These are phyloP conservation scores for Eulithis prunata DNA, from an alignment of 2,888 invertebrate genomes.

Conservation along the genomic window DNA sequence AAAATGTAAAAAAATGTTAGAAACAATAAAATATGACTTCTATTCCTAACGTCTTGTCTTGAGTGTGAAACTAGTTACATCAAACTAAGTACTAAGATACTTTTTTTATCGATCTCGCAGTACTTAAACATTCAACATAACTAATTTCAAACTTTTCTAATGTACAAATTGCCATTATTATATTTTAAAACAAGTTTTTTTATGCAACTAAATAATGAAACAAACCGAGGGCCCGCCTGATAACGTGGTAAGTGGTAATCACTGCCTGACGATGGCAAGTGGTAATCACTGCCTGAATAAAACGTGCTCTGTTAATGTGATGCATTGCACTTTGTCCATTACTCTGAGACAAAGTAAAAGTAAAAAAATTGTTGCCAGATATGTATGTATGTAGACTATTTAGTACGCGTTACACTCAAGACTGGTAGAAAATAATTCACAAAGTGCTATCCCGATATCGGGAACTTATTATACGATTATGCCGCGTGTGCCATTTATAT, in stretches of 20 bases:
- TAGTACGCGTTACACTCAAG: slow-evolving; percentile 26
- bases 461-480: slow-evolving; percentile 31
- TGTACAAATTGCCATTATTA: too few species aligned
- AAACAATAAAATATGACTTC: slow-evolving; percentile 22
- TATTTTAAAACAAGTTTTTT: too few species aligned
- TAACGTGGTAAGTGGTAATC: too few species aligned
- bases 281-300: too few species aligned
- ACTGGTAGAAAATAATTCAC: slow-evolving; percentile 36
- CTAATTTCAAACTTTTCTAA: neutral
- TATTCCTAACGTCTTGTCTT: slow-evolving; percentile 32
- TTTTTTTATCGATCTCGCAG: slow-evolving; percentile 16
- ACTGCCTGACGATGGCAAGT: too few species aligned
- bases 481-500: slow-evolving; percentile 43
- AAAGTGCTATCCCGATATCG: slow-evolving; percentile 43
- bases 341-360: neutral
- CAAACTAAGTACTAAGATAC: neutral
- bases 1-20: neutral
- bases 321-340: too few species aligned
- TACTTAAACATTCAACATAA: slow-evolving; percentile 2
- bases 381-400: neutral
- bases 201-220: too few species aligned
- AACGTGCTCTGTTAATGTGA: too few species aligned
- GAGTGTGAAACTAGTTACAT: slow-evolving; percentile 25
- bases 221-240: too few species aligned
- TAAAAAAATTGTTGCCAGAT: too few species aligned